Evolutionary conservation across 2,797 vertebrate genomes (phyloP), one percentile per base, ranked within the genome.

Genomic region (Liparis tanakae): DNA sequence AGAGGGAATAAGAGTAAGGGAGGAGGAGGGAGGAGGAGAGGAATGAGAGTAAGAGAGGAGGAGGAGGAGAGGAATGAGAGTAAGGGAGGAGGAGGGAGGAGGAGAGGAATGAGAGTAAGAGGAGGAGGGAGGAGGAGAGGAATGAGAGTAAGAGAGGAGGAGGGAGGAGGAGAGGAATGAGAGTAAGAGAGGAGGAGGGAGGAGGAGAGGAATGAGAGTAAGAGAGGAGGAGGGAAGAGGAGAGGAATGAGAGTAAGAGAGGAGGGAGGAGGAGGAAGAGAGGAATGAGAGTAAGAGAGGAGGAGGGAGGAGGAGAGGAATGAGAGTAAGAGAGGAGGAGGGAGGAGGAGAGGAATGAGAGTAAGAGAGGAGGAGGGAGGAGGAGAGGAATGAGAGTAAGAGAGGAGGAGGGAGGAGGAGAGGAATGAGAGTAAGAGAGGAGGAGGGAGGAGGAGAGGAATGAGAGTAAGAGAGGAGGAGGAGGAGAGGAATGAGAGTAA

Each of bases 61-160:
- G 80, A n/a, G n/a, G n/a, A n/a, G n/a, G n/a, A n/a, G n/a, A n/a
- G n/a, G n/a, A n/a, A n/a, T n/a, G n/a, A n/a, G n/a, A n/a, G n/a
- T n/a, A n/a, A n/a, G n/a, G n/a, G n/a, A 80, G 53, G 22, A 58
- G 69, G 80, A 80, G 53, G n/a, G 22, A 58, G 48, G 53, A 67
- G 59, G 69, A 84, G 63, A 87, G 85, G 80, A 84, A 86, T 74
- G 78, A 82, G 74, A 86, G 79, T n/a, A n/a, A n/a, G n/a, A n/a
- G n/a, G n/a, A n/a, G n/a, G n/a, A n/a, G n/a, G n/a, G n/a, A n/a
- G n/a, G n/a, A n/a, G n/a, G n/a, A n/a, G n/a, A n/a, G n/a, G n/a
- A 3, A 7, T 37, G 12, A 39, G 51, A 56, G 7, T 25, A 60
- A 12, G 59, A 44, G 80, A 80, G 53, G 22, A 58, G 69, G 80